phyloP scores from a whole-genome alignment of 2,888 invertebrate genomes.

The Phengaris alcon region DNA sequence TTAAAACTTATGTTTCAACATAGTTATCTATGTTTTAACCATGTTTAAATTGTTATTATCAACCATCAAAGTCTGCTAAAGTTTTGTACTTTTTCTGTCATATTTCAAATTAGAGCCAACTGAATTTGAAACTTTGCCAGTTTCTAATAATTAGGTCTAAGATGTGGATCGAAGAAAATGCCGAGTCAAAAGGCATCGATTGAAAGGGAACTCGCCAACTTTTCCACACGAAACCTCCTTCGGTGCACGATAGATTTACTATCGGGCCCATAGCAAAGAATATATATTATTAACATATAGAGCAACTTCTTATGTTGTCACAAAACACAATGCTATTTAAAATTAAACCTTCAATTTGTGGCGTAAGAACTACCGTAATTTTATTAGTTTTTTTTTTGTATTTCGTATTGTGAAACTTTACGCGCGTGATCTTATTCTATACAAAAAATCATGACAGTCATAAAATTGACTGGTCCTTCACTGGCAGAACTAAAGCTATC shows the following conservation, averaged over 20 bases:
- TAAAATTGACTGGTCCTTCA: conserved; percentile 56
- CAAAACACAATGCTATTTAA: conserved; percentile 34
- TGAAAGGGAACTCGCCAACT: conserved; percentile 60
- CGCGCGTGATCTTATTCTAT: conserved; percentile 53
- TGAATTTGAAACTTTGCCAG: not conserved
- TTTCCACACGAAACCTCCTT: conserved; percentile 63
- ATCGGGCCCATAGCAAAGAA: conserved; percentile 46
- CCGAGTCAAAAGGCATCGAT: conserved; percentile 65
- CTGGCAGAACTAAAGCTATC: conserved; percentile 50
- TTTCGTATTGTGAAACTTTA: conserved; percentile 23
- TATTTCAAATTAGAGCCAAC: not conserved
- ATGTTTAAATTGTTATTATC: too few species aligned
- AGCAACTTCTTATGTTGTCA: conserved; percentile 35
- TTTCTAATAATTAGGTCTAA: conserved; percentile 64
- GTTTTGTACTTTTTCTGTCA: not conserved
- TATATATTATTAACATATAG: conserved; percentile 3
- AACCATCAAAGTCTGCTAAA: too few species aligned
- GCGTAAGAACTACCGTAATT: conserved; percentile 35
- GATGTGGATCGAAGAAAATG: conserved; percentile 47
- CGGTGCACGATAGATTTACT: conserved; percentile 73
- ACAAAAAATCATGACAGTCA: conserved; percentile 69
- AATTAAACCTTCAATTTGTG: conserved; percentile 43
- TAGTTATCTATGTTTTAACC: too few species aligned
- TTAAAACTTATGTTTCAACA: too few species aligned
- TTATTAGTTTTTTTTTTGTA: not conserved